Evolutionary conservation across 2,888 invertebrate genomes (phyloP), one percentile per base, ranked within the genome.

Genomic region (Herminia tarsipennalis): DNA sequence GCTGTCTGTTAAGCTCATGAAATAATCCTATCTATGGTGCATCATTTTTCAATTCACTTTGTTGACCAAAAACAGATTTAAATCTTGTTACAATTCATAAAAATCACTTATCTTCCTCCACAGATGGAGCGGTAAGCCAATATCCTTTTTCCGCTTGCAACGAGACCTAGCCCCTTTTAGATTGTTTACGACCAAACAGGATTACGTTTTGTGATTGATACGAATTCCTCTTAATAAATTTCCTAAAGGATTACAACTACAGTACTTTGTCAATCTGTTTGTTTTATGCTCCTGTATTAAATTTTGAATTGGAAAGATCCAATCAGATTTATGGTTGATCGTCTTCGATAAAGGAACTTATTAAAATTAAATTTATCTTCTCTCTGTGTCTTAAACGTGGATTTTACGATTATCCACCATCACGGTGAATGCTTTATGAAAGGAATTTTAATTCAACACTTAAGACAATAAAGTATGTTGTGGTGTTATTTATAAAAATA

Each of bases 151-250:
- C 36, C 65, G 59, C 57, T 21, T 5, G 14, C 42, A 56, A 18
- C 39, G 25, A 2, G 39, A 43, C 66, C 44, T 16, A 4, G 14
- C 3, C 49, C 29, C 18, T 39, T 18, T 77, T 70, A 73, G 78
- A 83, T 86, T 85, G 86, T 90, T 90, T 90, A 89, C 80, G 72
- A 79, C 76, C 73, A 64, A 76, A 77, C 77, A 71, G 88, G 84
- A 85, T 89, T 85, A 87, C 84, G 66, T 79, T 76, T 79, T 78
- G 77, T 87, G 89, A 90, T 89, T 89, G 89, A 91, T 89, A 85
- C 75, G 70, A 78, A 75, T 81, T 81, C 73, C 73, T 76, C 75
- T 75, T 76, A 81, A 83, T 86, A 85, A 81, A 83, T 83, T 80
- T 81, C 68, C 66, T 48, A 68, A 51, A 68, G 76, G 72, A 73